phyloP scores from a whole-genome alignment of 2,113 vertebrate genomes.

The Gobius niger region DNA sequence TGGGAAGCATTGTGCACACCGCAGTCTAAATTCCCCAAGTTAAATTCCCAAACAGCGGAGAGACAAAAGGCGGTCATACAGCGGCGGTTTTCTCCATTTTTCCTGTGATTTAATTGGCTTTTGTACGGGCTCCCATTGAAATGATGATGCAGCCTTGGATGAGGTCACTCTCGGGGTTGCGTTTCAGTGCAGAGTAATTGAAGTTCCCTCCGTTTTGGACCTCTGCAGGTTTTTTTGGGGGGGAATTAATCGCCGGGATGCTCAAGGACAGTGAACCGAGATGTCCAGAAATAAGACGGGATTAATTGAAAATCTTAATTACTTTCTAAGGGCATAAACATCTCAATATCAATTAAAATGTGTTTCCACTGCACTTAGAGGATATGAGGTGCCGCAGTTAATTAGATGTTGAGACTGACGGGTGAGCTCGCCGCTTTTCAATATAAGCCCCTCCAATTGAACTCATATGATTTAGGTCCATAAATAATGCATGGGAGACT shows the following conservation, averaged over 20 bases:
- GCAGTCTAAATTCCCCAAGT: constrained; percentile 30
- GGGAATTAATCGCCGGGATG: constrained; percentile 74
- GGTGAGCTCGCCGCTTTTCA: constrained; percentile 70
- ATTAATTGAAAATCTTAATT: constrained; percentile 86
- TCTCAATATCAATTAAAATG: constrained; percentile 85
- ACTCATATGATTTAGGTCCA: constrained; percentile 69
- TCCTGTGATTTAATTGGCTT: constrained; percentile 68
- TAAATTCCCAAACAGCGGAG: constrained; percentile 15
- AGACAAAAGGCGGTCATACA: constrained; percentile 3
- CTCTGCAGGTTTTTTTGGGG: constrained; percentile 54
- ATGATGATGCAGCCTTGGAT: constrained; percentile 73
- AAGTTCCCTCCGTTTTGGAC: constrained; percentile 68
- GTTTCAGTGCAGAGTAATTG: constrained; percentile 74
- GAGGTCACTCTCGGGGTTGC: constrained; percentile 73
- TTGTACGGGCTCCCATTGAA: constrained; percentile 74
- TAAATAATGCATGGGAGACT: constrained; percentile 73
- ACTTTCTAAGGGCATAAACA: constrained; percentile 84
- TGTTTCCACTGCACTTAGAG: constrained; percentile 78
- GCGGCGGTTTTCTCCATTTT: constrained; percentile 42
- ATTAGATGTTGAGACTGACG: constrained; percentile 79
- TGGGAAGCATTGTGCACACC: not conserved
- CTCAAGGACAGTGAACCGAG: constrained; percentile 79
- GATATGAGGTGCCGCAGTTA: constrained; percentile 79
- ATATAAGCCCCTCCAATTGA: constrained; percentile 72
- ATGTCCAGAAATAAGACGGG: constrained; percentile 82